Base-by-base conservation (phyloP, 2,888 invertebrate genomes). In the Tineola bisselliella region DNA sequence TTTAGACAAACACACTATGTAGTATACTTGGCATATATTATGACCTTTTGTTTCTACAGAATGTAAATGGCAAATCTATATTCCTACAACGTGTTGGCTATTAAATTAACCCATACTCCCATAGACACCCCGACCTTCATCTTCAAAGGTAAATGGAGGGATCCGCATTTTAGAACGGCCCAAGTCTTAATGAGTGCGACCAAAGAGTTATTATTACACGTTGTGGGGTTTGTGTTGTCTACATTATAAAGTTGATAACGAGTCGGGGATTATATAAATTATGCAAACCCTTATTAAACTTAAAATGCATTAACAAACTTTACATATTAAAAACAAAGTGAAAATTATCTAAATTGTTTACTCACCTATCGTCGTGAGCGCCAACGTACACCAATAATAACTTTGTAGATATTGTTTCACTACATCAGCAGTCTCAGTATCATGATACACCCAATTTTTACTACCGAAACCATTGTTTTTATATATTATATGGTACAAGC, bases 351-450 rank as follows among this genome's bases (percentile, higher is more conserved):
- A n/a, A 31, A 18, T 12, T 30, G 15, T 63, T 10, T 57, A 86
- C 88, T 90, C 78, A 73, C 98, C 98, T 76, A 98, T 97, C 65
- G 97, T 97, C 62, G 98, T 98, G 67, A 99, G 90, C 70, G 97
- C 96, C 79, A 98, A 88, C 69, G 97, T 97, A 81, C 98, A 98
- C 97, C 98, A 98, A 88, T 98, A 98, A 86, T 97, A 96, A 88
- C 98, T 97, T 88, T 97, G 96, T 74, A 99, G 90, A 88, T 99
- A 99, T 78, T 95, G 95, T 88, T 96, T 93, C 82, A 96, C 93
- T 74, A 95, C 95, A 81, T 96, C 96, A 68, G 93, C 92, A 67
- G 92, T 91, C 76, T 94, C 94, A 73, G 93, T 91, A 78, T 94
- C 94, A 78, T 92, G 92, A 82, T 94, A 94, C 83, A 95, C 95